phyloP scores from a whole-genome alignment of 2,113 vertebrate genomes.

The chimpanzee (Pan troglodytes) region NHGRI_mPanTro3-v2.1_pri NC_072411.2:48657501-48658000 shows the following conservation, averaged over 20 bases:
- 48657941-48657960: not conserved
- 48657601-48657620: not conserved
- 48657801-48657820: not conserved
- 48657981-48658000: not conserved
- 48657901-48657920: not conserved
- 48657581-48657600: not conserved
- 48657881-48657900: not conserved
- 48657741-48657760: not conserved
- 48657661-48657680: not conserved
- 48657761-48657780: not conserved
- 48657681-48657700: not conserved
- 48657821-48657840: not conserved
- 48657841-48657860: not conserved
- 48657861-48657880: not conserved
- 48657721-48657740: not conserved
- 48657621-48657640: not conserved
- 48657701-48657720: not conserved
- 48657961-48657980: not conserved
- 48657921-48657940: not conserved
- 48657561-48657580: not conserved
- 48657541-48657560: not conserved
- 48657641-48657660: not conserved
- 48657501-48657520: not conserved
- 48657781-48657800: not conserved
- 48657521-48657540: not conserved